Base-by-base conservation (phyloP, 2,888 invertebrate genomes). In the Spodoptera littoralis region DNA sequence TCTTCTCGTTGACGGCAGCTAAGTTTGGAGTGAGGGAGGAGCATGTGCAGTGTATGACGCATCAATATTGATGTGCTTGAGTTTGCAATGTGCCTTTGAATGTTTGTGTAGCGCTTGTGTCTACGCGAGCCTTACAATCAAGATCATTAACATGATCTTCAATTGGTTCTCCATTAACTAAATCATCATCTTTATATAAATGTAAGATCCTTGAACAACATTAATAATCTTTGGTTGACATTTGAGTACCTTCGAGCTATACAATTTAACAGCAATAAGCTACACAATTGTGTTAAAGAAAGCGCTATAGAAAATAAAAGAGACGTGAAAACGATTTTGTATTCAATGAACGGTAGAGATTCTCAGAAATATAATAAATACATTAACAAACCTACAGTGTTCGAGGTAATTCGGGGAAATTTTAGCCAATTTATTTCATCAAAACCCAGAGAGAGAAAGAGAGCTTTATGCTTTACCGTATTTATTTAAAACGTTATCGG, bases 1-100 rank as follows among this genome's bases (percentile, higher is more conserved):
- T 80, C 60, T 78, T 80, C 50, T 78, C 81, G 76, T 76, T 58
- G 56, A 73, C 73, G 73, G 73, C 69, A 73, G 49, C 53, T 50
- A 61, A 64, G 67, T 66, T 70, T 68, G 65, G 60, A 79, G 67
- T 54, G 65, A 61, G 63, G 58, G 65, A 68, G 62, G 65, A 85
- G 88, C 88, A 88, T 88, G 88, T 80, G 86, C 87, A 78, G 79
- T 88, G 81, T 84, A 80, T 73, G 68, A 83, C 70, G 84, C 87
- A 84, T 84, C 76, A 71, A 66, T 57, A 75, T 80, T 76, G 71
- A 77, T 77, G 79, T 77, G 88, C 88, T 88, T 88, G 79, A 78
- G 82, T 83, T 81, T 86, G 85, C 86, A 82, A 85, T 85, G 84
- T 87, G 84, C 83, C 78, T 84, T 80, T 85, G 85, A 78, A 86